phyloP scores from a whole-genome alignment of 2,113 vertebrate genomes.

The Albula goreensis region DNA sequence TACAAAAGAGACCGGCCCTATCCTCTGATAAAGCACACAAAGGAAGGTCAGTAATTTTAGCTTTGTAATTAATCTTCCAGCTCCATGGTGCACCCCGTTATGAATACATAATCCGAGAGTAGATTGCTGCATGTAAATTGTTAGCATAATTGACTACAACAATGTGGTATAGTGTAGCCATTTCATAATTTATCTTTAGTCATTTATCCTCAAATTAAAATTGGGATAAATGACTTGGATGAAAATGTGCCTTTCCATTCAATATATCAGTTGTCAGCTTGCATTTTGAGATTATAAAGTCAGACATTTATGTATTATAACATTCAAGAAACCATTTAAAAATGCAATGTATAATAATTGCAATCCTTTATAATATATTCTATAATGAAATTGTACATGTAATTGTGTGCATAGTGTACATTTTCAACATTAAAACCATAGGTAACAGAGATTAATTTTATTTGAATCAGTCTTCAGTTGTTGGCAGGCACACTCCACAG shows the following conservation, averaged over 20 bases:
- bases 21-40: not conserved
- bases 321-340: too few species aligned
- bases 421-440: not conserved
- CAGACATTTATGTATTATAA: too few species aligned
- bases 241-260: not conserved
- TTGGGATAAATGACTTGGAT: not conserved
- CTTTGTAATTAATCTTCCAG: not conserved
- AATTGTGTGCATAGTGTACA: too few species aligned
- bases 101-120: not conserved
- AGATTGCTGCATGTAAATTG: not conserved
- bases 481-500: not conserved
- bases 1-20: not conserved
- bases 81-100: not conserved
- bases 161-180: not conserved
- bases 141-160: not conserved
- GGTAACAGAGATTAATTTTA: not conserved
- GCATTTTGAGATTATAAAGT: not conserved
- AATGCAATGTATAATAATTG: too few species aligned
- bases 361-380: too few species aligned
- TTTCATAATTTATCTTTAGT: not conserved
- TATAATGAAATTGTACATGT: too few species aligned
- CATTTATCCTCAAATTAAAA: not conserved
- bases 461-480: not conserved
- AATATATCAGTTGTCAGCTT: not conserved
- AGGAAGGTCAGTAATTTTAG: not conserved